Conservation (phyloP, 2,888 invertebrate species). For the Odontocolon sp. region DNA sequence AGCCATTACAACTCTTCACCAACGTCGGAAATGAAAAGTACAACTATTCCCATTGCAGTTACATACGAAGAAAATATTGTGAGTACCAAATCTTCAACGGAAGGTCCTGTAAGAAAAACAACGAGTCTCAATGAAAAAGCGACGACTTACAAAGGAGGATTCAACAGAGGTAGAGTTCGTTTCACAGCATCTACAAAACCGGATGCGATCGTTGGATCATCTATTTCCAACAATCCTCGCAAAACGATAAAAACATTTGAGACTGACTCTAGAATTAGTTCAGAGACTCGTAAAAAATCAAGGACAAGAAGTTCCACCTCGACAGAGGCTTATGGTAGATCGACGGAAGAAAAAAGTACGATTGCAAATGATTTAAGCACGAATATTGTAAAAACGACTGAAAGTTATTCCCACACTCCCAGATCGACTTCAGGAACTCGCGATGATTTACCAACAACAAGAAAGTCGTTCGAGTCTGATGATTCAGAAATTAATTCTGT, state of each 20-base stretch:
- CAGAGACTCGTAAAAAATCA: neutral
- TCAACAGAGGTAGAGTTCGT: conserved; percentile 42
- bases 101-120: conserved; percentile 9
- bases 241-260: neutral
- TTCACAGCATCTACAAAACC: conserved; percentile 6
- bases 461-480: neutral
- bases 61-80: neutral
- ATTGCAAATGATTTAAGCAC: neutral
- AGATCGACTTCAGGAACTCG: neutral
- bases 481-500: conserved; percentile 1
- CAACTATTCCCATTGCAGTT: neutral
- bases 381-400: neutral
- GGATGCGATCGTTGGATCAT: neutral
- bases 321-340: neutral
- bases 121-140: neutral
- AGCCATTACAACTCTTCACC: neutral
- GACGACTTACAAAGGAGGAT: neutral
- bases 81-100: neutral
- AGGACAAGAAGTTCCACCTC: neutral
- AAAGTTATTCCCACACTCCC: neutral
- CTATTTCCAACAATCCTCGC: neutral
- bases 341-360: neutral
- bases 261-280: neutral
- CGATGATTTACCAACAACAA: neutral
- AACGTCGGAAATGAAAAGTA: neutral